These are phyloP conservation scores for Enteromius viviparus DNA, from an alignment of 2,797 vertebrate genomes.

Conservation along the genomic window DNA sequence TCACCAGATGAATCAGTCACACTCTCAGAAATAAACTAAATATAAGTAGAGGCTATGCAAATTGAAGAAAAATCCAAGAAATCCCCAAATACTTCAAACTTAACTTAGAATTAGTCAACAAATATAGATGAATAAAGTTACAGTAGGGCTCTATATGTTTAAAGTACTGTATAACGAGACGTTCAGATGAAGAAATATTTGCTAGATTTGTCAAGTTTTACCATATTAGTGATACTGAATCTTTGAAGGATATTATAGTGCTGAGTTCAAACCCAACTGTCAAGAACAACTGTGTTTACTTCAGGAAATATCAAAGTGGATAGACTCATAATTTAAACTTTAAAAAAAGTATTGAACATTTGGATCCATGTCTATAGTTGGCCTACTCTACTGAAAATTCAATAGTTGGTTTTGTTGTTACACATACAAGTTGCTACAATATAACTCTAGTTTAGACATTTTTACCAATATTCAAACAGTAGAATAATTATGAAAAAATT, in stretches of 20 bases:
- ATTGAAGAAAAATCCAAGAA: background rate
- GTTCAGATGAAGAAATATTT: background rate
- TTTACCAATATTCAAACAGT: background rate
- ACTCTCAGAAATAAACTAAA: background rate
- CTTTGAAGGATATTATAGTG: background rate
- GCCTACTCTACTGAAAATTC: background rate
- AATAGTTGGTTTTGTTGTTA: background rate
- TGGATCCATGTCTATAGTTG: background rate
- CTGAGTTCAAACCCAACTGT: constrained; percentile 6
- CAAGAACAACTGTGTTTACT: background rate
- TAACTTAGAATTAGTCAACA: background rate
- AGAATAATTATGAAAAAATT: background rate
- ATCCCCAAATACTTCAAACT: background rate
- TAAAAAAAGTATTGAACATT: background rate
- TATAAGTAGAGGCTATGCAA: background rate
- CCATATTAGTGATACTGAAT: background rate
- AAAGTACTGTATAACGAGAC: background rate
- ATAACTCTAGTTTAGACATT: background rate
- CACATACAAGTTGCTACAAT: background rate
- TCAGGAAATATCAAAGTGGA: background rate
- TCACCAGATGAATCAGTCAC: background rate
- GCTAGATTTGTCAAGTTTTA: background rate
- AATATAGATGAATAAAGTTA: background rate
- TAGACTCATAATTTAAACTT: background rate
- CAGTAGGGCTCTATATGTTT: background rate